phyloP scores from a whole-genome alignment of 1,140 invertebrate species.

The Pristionchus pacificus region DNA sequence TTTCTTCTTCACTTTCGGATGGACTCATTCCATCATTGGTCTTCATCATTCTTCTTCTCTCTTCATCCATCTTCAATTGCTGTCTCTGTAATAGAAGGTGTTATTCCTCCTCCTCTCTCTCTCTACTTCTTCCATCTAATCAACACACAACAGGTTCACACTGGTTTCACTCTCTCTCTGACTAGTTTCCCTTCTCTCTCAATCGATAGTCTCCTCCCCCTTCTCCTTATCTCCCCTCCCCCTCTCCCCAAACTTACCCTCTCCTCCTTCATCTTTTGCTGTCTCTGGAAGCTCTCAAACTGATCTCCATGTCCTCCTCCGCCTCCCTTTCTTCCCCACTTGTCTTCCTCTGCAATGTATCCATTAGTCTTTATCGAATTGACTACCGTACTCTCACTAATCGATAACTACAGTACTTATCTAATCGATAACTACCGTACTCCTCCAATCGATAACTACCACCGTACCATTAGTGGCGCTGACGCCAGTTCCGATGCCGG shows the following conservation, averaged over 20 bases:
- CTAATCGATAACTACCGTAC: no score
- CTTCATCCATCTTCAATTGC: slow-evolving; percentile 32
- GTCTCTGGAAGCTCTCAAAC: slow-evolving; percentile 82
- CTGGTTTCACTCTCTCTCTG: no score
- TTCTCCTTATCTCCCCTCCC: neutral
- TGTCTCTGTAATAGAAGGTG: slow-evolving; percentile 11
- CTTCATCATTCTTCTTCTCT: neutral
- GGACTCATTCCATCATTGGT: neutral
- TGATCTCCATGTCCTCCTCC: slow-evolving; percentile 59
- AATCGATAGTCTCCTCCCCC: neutral
- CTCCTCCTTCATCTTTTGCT: slow-evolving; percentile 88
- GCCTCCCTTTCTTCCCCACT: neutral
- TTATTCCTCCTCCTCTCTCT: no score
- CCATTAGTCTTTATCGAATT: no score
- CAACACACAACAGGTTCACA: no score
- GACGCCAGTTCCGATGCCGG: no score
- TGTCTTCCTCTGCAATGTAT: neutral
- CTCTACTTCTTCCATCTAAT: no score
- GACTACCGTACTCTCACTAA: no score
- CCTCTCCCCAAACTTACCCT: slow-evolving; percentile 62
- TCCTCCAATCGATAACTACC: no score
- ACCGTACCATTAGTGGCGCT: no score
- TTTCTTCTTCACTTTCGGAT: slow-evolving; percentile 2
- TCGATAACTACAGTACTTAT: no score
- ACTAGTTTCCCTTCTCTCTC: neutral